These are phyloP conservation scores for Tiliacea citrago DNA, from an alignment of 2,888 invertebrate genomes.

Conservation along the genomic window DNA sequence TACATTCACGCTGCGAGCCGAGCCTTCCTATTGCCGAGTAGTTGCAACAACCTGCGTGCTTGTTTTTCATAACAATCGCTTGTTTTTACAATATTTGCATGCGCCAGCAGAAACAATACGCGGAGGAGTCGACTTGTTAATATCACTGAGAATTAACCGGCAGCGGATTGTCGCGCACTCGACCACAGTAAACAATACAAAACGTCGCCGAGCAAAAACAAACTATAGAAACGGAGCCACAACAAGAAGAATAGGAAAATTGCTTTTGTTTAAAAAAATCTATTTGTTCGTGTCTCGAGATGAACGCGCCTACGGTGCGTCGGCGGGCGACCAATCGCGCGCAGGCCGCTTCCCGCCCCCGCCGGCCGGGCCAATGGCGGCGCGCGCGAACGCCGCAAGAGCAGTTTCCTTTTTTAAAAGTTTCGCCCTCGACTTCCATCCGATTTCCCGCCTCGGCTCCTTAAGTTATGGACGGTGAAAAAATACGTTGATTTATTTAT, in stretches of 20 bases:
- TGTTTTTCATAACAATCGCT: slow-evolving; percentile 85
- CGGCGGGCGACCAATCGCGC: slow-evolving; percentile 83
- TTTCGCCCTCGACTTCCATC: slow-evolving; percentile 89
- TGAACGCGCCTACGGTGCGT: slow-evolving; percentile 87
- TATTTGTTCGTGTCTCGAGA: slow-evolving; percentile 89
- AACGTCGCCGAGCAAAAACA: slow-evolving; percentile 88
- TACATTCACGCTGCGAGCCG: slow-evolving; percentile 72
- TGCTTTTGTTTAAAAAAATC: slow-evolving; percentile 90
- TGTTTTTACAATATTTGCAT: slow-evolving; percentile 88
- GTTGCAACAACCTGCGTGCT: slow-evolving; percentile 78
- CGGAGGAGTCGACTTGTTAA: slow-evolving; percentile 82
- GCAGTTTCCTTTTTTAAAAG: slow-evolving; percentile 90
- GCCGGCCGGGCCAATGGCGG: slow-evolving; percentile 82
- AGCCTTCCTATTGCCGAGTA: slow-evolving; percentile 66
- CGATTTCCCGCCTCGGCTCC: slow-evolving; percentile 89
- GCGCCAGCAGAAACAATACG: slow-evolving; percentile 80
- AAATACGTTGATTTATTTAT: slow-evolving; percentile 88
- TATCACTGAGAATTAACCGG: slow-evolving; percentile 89
- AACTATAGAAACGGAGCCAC: slow-evolving; percentile 87
- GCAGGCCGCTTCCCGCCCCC: slow-evolving; percentile 84
- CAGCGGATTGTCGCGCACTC: slow-evolving; percentile 88
- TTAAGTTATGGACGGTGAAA: slow-evolving; percentile 88
- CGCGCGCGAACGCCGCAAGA: slow-evolving; percentile 81
- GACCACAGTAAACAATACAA: slow-evolving; percentile 89
- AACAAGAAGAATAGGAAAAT: slow-evolving; percentile 91